These are phyloP conservation scores for Enhydra lutris DNA, from an alignment of 2,113 vertebrate genomes.

Conservation along the genomic window DNA sequence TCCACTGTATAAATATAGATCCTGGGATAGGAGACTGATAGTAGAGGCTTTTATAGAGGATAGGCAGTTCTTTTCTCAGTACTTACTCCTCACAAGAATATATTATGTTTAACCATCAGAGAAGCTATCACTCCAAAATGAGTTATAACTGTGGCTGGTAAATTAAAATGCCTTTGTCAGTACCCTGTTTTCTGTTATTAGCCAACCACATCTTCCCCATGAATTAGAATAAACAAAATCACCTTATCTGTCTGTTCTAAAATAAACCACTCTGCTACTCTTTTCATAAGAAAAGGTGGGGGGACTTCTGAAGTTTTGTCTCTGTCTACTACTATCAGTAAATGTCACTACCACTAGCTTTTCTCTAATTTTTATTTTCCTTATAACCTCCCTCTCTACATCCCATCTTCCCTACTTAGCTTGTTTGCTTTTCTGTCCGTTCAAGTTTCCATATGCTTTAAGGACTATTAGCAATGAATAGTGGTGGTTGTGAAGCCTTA, in stretches of 20 bases:
- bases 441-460: background rate
- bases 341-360: background rate
- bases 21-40: background rate
- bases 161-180: background rate
- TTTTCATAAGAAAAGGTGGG: background rate
- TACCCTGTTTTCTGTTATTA: background rate
- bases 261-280: background rate
- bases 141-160: background rate
- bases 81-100: background rate
- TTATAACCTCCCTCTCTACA: background rate
- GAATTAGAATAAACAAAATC: background rate
- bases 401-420: background rate
- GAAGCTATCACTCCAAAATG: background rate
- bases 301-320: background rate
- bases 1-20: background rate
- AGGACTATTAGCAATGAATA: background rate
- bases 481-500: background rate
- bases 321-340: background rate
- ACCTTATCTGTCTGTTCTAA: background rate
- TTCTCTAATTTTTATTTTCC: background rate
- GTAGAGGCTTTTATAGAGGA: background rate
- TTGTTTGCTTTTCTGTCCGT: background rate
- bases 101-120: background rate
- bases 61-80: background rate
- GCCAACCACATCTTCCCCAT: background rate